phyloP scores from a whole-genome alignment of 35 echinoderm and acorn worm genomes.

The Strongylocentrotus purpuratus region DNA sequence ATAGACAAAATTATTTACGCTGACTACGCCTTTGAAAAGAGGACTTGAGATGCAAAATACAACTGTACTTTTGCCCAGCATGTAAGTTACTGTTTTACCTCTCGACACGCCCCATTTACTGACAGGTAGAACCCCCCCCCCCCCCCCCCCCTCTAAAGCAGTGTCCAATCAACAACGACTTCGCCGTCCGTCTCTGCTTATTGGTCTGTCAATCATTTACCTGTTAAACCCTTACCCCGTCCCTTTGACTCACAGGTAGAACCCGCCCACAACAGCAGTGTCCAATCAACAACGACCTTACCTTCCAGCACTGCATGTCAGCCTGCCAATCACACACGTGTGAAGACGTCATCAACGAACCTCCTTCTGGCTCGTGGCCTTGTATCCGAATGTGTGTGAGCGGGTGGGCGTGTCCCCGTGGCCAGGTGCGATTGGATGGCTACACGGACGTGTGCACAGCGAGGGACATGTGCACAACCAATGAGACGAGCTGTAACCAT shows the following conservation, averaged over 20 bases:
- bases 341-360: slow-evolving; percentile 34
- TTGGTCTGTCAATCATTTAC: neutral
- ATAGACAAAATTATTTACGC: too few species aligned
- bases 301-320: neutral
- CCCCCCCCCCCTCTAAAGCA: neutral
- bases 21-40: too few species aligned
- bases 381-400: slow-evolving; percentile 33
- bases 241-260: neutral
- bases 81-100: too few species aligned
- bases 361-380: slow-evolving; percentile 23
- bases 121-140: neutral
- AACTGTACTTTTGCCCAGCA: too few species aligned
- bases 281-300: slow-evolving; percentile 31
- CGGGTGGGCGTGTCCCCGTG: slow-evolving; percentile 44
- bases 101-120: neutral
- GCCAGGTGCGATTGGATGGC: neutral
- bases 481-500: neutral
- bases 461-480: neutral
- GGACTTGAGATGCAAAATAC: too few species aligned
- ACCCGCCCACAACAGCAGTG: neutral
- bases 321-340: slow-evolving; percentile 8
- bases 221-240: neutral
- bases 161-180: neutral
- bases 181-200: neutral
- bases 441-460: neutral